Base-by-base conservation (phyloP, 2,797 vertebrate species). In the Alfaro cultratus region DNA sequence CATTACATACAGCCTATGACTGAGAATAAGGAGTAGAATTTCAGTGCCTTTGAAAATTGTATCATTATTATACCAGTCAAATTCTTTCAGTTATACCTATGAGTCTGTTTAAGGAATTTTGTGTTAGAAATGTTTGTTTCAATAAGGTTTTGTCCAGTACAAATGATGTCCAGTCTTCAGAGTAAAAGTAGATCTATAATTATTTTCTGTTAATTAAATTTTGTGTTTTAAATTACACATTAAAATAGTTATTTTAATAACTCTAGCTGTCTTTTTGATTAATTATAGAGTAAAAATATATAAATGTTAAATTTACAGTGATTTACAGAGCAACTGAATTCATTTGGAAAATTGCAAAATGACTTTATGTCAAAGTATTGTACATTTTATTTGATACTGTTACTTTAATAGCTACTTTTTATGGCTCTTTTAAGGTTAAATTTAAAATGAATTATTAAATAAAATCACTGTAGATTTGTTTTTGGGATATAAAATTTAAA, bases 1-100 rank as follows among this genome's bases (percentile, higher is more conserved):
- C 60, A 78, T 36, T 57, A 62, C 77, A 74, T 18, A 46, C 46
- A 73, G 31, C 18, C 6, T 45, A 67, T 36, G 70, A 74, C 73
- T 45, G 43, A 78, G 80, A 73, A 78, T 51, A 12, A 45, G 16
- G 7, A 71, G 29, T 12, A 21, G 6, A 34, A n/a, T 36, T 76
- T n/a, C 34, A 45, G 16, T 39, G 46, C 49, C 29, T 71, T 26
- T 71, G 68, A 29, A 71, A 45, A n/a, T 8, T 15, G 5, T 45
- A 26, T 45, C 26, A 43, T 71, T 71, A 71, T 71, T 71, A 71
- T 70, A 68, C 9, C 34, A 41, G 64, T 43, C 39, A 71, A 45
- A 71, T 71, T n/a, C 15, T n/a, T 71, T 43, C 41, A 71, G 68
- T 29, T n/a, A n/a, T 43, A 45, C 5, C 2, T 45, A n/a, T 15